Evolutionary conservation across 2,797 vertebrate species (phyloP), one percentile per base, ranked within the genome.

Genomic region (Setipinna tenuifilis): DNA sequence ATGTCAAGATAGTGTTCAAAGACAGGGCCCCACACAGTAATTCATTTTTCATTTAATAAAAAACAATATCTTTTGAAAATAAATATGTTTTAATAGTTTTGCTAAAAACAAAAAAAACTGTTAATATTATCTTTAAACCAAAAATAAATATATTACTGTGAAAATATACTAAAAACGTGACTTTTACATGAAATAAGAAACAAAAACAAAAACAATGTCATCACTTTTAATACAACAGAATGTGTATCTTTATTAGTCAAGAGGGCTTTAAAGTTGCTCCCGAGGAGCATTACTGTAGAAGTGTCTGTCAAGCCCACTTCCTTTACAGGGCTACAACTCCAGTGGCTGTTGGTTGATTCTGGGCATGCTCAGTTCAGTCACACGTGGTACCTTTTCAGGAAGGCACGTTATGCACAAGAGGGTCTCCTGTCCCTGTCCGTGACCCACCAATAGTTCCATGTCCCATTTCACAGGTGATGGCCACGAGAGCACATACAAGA

Each of bases 11-110:
- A 21, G 71, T n/a, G 25, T 81, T 87, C 25, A 88, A 88, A 57
- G 86, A 59, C 87, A 87, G 2, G 81, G 85, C 61, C 44, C 71
- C 82, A 85, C 68, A 87, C 81, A 50, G 62, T 86, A 87, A 71
- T 88, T 50, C 58, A 90, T 93, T 85, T 96, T 94, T 92, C 91
- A 94, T 95, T 96, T 96, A 96, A 97, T 96, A 97, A 95, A 96
- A 95, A 94, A 96, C 94, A 94, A 95, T 95, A 95, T 94, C 92
- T 96, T 97, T 97, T 97, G 94, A 97, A 98, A 99, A 99, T 98
- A 98, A 98, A 99, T 98, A 98, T 95, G 94, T 96, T 95, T 96
- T 98, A 97, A 96, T 94, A 95, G 95, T 92, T 92, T 93, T 85
- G 95, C 96, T 97, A 97, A 94, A 93, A 97, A 96, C 94, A 95